phyloP scores from a whole-genome alignment of 2,113 vertebrate genomes.

The Crypturellus undulatus region DNA sequence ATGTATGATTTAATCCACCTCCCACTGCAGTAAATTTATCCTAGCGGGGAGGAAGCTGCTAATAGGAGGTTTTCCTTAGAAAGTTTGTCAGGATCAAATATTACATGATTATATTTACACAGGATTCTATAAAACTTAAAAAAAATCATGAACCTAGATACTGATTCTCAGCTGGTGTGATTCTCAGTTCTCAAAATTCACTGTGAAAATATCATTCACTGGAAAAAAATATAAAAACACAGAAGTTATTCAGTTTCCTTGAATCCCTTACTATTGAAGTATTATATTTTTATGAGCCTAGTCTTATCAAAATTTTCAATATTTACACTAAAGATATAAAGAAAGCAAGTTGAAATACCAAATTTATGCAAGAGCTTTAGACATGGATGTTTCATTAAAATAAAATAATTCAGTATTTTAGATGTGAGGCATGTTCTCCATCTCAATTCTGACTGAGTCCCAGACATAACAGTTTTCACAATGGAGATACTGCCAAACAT shows the following conservation, averaged over 20 bases:
- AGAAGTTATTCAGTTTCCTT: not conserved
- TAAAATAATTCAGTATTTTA: not conserved
- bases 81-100: not conserved
- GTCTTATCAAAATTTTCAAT: not conserved
- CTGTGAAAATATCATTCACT: not conserved
- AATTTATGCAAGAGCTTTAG: not conserved
- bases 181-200: not conserved
- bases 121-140: not conserved
- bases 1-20: not conserved
- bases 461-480: not conserved
- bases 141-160: not conserved
- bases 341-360: not conserved
- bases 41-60: not conserved
- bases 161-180: not conserved
- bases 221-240: not conserved
- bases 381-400: not conserved
- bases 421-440: not conserved
- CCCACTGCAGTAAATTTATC: not conserved
- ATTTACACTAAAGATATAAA: not conserved
- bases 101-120: not conserved
- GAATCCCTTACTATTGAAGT: not conserved
- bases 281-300: not conserved
- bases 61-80: not conserved
- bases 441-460: not conserved
- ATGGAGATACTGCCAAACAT: not conserved